Conservation (phyloP, 2,113 vertebrate genomes). For the Shinisaurus crocodilurus region DNA sequence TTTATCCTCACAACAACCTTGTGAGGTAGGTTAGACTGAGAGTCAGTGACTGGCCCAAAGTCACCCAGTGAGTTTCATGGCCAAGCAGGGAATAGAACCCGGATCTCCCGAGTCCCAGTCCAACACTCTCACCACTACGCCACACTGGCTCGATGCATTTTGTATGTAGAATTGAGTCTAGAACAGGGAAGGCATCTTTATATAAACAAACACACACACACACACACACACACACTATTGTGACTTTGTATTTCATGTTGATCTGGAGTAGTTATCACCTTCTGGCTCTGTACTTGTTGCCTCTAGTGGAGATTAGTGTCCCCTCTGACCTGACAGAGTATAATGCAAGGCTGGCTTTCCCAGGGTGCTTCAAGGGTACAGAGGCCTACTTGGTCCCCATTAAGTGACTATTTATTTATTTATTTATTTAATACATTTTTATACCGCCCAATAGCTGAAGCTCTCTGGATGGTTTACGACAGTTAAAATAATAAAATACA, state of each 20-base stretch:
- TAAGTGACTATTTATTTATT: too few relatives aligned
- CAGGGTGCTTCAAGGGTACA: background rate
- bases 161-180: background rate
- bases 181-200: background rate
- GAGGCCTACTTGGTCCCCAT: background rate
- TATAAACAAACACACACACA: background rate
- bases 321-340: background rate
- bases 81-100: too few relatives aligned
- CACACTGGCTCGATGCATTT: background rate
- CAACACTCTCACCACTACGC: too few relatives aligned
- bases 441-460: too few relatives aligned
- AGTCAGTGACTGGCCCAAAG: too few relatives aligned
- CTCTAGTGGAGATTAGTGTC: background rate
- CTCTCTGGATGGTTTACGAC: too few relatives aligned
- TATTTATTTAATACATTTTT: too few relatives aligned
- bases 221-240: background rate
- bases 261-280: background rate
- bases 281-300: background rate
- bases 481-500: too few relatives aligned
- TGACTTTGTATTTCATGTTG: background rate
- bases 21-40: too few relatives aligned
- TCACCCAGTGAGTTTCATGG: too few relatives aligned
- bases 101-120: too few relatives aligned
- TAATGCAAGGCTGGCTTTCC: background rate
- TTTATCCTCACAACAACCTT: too few relatives aligned